Percentiles rank a stretch among this genome's conserved stretches.
Evolutionary conservation across 1,140 invertebrate species (phyloP).

Genomic region (Drosophila lacteicornis): DNA sequence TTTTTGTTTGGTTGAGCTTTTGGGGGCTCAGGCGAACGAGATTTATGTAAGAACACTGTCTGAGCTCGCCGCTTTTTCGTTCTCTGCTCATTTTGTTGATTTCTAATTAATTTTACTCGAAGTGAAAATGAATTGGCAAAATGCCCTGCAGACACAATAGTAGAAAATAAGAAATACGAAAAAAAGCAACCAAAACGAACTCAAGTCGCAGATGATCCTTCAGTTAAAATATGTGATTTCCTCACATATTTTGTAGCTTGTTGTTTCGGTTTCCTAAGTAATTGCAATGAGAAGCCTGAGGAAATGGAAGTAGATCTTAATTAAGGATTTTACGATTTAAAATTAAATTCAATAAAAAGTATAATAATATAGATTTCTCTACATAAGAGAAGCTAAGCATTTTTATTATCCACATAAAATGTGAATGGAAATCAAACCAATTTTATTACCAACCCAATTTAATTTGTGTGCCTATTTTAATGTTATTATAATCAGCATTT

Average conservation of each 20-base stretch:
- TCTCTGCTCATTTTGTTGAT: conserved; percentile 73
- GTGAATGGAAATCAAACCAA: neutral
- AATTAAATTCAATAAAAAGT: neutral
- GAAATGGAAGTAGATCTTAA: neutral
- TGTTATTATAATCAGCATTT: neutral
- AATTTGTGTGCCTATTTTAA: neutral
- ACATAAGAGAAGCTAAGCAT: too few relatives aligned
- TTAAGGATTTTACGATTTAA: neutral
- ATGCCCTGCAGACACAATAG: conserved; percentile 55
- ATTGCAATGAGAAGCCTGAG: conserved; percentile 6
- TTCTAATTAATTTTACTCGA: conserved; percentile 76
- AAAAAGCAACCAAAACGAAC: neutral
- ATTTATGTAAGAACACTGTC: conserved; percentile 61
- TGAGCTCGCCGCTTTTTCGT: conserved; percentile 30
- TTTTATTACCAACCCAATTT: too few relatives aligned
- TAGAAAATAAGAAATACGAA: conserved; percentile 3
- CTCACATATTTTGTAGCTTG: conserved; percentile 26
- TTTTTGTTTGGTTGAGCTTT: conserved; percentile 32
- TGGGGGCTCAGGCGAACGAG: conserved; percentile 44
- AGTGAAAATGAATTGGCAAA: conserved; percentile 78
- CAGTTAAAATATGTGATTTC: conserved; percentile 40
- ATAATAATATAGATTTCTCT: neutral
- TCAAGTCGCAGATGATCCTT: conserved; percentile 10
- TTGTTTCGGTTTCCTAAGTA: conserved; percentile 33
- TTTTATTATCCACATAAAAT: neutral